These are phyloP conservation scores for Cotesia glomerata DNA, from an alignment of 1,140 invertebrate species.

Conservation along the genomic window DNA sequence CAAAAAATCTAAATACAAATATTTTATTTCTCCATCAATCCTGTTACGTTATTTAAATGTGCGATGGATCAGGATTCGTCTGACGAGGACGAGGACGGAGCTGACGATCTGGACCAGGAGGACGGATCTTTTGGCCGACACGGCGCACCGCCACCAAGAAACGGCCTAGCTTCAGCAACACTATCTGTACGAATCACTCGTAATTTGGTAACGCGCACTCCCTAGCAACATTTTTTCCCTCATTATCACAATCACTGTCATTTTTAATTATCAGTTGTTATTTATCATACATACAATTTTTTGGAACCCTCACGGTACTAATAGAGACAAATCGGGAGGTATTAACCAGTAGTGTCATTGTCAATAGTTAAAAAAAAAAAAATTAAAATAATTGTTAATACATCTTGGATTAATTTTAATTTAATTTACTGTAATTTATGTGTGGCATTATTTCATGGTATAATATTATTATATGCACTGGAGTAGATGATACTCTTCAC, in stretches of 20 bases:
- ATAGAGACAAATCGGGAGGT: no score
- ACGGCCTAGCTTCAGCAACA: constrained; percentile 58
- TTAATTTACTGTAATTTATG: background rate
- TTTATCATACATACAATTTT: no score
- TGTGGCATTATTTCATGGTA: background rate
- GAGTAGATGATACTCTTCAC: background rate
- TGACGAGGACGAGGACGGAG: constrained; percentile 57
- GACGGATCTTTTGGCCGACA: constrained; percentile 53
- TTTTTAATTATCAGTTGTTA: background rate
- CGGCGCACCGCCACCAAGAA: constrained; percentile 53
- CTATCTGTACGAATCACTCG: constrained; percentile 60
- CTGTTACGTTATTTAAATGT: constrained; percentile 4
- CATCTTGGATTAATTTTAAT: no score
- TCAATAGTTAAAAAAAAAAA: no score
- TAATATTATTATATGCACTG: background rate
- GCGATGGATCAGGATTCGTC: constrained; percentile 49
- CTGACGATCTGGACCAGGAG: constrained; percentile 56
- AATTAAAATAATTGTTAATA: no score
- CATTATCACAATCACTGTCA: background rate
- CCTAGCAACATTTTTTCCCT: constrained; percentile 5
- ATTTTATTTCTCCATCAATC: background rate
- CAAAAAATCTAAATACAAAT: background rate
- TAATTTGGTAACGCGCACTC: constrained; percentile 57
- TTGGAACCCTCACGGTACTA: no score
- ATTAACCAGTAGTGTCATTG: no score